Percentiles rank a stretch among this genome's conserved stretches.
Evolutionary conservation across 2,888 invertebrate genomes (phyloP).

Genomic region (Trissolcus japonicus): DNA sequence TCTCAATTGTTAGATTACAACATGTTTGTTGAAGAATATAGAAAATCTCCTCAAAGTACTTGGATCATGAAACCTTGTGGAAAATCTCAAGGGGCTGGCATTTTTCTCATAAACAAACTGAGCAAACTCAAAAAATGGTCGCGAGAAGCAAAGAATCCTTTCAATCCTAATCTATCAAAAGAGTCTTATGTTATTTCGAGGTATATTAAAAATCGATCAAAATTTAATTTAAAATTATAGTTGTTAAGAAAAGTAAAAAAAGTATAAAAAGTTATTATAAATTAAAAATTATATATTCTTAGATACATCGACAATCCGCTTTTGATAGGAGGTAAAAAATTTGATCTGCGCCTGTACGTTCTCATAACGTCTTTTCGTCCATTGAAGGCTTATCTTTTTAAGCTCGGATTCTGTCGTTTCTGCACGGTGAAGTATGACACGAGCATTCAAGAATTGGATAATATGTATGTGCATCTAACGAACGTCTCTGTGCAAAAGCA

Average conservation of each 20-base stretch:
- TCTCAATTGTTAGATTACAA: slow-evolving; percentile 85
- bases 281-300: not conserved
- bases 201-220: slow-evolving; percentile 63
- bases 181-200: slow-evolving; percentile 97
- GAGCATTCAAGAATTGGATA: slow-evolving; percentile 90
- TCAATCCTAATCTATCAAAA: slow-evolving; percentile 89
- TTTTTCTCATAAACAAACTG: slow-evolving; percentile 95
- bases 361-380: slow-evolving; percentile 95
- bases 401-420: slow-evolving; percentile 95
- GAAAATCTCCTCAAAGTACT: slow-evolving; percentile 94
- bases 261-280: not conserved
- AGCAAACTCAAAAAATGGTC: slow-evolving; percentile 95
- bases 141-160: slow-evolving; percentile 89
- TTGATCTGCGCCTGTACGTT: slow-evolving; percentile 94
- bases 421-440: slow-evolving; percentile 97
- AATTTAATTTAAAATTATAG: slow-evolving; percentile 1
- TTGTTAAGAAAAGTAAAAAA: too few relatives aligned
- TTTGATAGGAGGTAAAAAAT: slow-evolving; percentile 96
- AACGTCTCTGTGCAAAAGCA: slow-evolving; percentile 99
- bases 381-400: slow-evolving; percentile 93
- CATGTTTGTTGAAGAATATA: slow-evolving; percentile 97
- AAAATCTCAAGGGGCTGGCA: slow-evolving; percentile 95
- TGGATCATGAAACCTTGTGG: slow-evolving; percentile 99
- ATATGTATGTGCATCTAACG: slow-evolving; percentile 95
- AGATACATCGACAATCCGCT: slow-evolving; percentile 95